These are phyloP conservation scores for Rhodophaea formosa DNA, from an alignment of 2,888 invertebrate species.

Conservation along the genomic window DNA sequence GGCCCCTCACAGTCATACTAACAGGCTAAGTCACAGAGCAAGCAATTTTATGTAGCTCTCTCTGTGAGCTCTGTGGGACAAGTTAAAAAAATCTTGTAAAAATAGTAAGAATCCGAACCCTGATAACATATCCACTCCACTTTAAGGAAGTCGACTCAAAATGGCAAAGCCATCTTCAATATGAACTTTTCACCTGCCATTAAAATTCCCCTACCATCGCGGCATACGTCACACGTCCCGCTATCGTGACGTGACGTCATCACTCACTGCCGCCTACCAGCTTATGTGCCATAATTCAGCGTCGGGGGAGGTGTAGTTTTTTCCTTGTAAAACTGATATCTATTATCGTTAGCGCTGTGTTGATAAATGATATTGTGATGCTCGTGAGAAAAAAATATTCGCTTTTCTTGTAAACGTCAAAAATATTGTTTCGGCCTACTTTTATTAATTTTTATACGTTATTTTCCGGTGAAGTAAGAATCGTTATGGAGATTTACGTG, in stretches of 20 bases:
- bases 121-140: neutral
- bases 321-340: conserved; percentile 25
- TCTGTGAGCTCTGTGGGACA: too few relatives aligned
- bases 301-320: conserved; percentile 19
- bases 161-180: neutral
- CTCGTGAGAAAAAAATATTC: conserved; percentile 2
- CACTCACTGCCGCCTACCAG: conserved; percentile 47
- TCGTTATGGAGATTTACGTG: too few relatives aligned
- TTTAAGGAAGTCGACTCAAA: neutral
- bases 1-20: too few relatives aligned
- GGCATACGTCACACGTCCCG: conserved; percentile 35
- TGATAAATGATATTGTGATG: conserved; percentile 17
- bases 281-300: conserved; percentile 43
- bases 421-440: neutral
- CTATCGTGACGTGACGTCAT: conserved; percentile 50
- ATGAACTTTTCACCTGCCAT: neutral
- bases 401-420: neutral
- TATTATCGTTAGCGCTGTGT: conserved; percentile 25
- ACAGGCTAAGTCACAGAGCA: too few relatives aligned
- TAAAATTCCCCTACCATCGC: neutral
- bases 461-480: too few relatives aligned
- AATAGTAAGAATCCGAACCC: neutral
- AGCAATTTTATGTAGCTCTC: too few relatives aligned
- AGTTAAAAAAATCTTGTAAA: too few relatives aligned
- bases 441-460: too few relatives aligned